A percentile compares a stretch with the other conserved stretches of the same genome.
Evolutionary conservation across 2,888 invertebrate species (phyloP).

Genomic region (Tachina fera): DNA sequence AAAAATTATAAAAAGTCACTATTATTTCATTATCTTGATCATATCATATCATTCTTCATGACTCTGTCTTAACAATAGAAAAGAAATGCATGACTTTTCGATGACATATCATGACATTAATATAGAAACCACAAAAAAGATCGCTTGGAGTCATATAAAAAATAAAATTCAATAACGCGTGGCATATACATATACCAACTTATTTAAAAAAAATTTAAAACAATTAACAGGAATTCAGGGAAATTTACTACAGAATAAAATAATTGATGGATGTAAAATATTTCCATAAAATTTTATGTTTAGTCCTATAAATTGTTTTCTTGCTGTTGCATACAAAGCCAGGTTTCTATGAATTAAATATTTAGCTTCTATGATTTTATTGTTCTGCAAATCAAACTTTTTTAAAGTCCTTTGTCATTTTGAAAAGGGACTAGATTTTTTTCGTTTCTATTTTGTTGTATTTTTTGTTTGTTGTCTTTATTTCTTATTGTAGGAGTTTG

Average conservation of each 20-base stretch:
- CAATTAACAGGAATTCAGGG: slow-evolving; percentile 59
- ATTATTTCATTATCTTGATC: slow-evolving; percentile 40
- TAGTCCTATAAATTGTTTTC: slow-evolving; percentile 48
- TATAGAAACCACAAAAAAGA: slow-evolving; percentile 59
- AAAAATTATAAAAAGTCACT: slow-evolving; percentile 23
- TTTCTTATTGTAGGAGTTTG: slow-evolving; percentile 54
- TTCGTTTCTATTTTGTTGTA: background rate
- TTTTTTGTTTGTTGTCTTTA: background rate
- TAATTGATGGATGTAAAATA: slow-evolving; percentile 56
- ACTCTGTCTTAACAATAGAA: background rate
- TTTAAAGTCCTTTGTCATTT: slow-evolving; percentile 63
- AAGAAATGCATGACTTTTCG: slow-evolving; percentile 62
- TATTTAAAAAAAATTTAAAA: slow-evolving; percentile 4
- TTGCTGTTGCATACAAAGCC: slow-evolving; percentile 26
- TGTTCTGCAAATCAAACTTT: slow-evolving; percentile 58
- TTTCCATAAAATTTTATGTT: slow-evolving; percentile 62
- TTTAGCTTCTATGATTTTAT: slow-evolving; percentile 40
- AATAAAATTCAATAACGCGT: slow-evolving; percentile 61
- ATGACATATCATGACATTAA: slow-evolving; percentile 66
- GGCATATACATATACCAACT: slow-evolving; percentile 25
- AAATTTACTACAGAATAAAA: slow-evolving; percentile 35
- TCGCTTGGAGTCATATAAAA: slow-evolving; percentile 59
- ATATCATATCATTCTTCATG: background rate
- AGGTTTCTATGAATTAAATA: slow-evolving; percentile 7
- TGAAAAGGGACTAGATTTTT: slow-evolving; percentile 21